Percentiles rank a stretch among this genome's conserved stretches.
These are phyloP conservation scores for Tricholauxania praeusta DNA, from an alignment of 2,888 invertebrate genomes.

Conservation along the genomic window DNA sequence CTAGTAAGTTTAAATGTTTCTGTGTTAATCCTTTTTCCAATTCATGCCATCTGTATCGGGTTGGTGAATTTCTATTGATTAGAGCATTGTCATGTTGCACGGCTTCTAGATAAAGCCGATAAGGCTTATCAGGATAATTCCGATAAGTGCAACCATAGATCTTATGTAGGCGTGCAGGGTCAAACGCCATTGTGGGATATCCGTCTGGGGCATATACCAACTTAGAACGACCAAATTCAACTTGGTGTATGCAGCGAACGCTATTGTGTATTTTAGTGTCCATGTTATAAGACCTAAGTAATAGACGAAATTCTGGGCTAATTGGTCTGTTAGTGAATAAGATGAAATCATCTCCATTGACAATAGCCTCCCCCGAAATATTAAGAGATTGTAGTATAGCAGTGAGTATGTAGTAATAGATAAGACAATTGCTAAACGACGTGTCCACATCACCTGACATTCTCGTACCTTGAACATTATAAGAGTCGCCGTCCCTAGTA, in stretches of 20 bases:
- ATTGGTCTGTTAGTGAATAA: constrained; percentile 20
- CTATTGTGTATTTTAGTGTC: background rate
- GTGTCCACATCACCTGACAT: constrained; percentile 38
- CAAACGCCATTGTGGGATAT: constrained; percentile 12
- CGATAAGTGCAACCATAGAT: constrained; percentile 7
- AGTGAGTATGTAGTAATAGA: constrained; percentile 29
- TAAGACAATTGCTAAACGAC: constrained; percentile 26
- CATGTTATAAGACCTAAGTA: background rate
- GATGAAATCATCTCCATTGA: constrained; percentile 32
- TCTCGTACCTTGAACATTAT: constrained; percentile 3
- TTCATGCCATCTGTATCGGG: background rate
- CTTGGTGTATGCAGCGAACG: background rate
- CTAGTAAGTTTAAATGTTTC: background rate
- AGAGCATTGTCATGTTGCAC: background rate
- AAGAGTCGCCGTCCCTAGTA: constrained; percentile 9
- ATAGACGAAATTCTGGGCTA: background rate
- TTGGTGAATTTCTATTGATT: no score
- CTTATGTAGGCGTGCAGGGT: background rate
- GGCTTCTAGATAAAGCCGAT: constrained; percentile 1
- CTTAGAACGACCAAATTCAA: constrained; percentile 24
- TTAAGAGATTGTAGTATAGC: background rate
- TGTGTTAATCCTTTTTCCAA: background rate
- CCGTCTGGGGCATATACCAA: constrained; percentile 28
- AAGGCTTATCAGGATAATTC: constrained; percentile 1
- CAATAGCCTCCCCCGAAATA: constrained; percentile 21